Percentiles rank a stretch among this genome's conserved stretches.
phyloP scores from a whole-genome alignment of 2,888 invertebrate genomes.

The Elysia crispata region DNA sequence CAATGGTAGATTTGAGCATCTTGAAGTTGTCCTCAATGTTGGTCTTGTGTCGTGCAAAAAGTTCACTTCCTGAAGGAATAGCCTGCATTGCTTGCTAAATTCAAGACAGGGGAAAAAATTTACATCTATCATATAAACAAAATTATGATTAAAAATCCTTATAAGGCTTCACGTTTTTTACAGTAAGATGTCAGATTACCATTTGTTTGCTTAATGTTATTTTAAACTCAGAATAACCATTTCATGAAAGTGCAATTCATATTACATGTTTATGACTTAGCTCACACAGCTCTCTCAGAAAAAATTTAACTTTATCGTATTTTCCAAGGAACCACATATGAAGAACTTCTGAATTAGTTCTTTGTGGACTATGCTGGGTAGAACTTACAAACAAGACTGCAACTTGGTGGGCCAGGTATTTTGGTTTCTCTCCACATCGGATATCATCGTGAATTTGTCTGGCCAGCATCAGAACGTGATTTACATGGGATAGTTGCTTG shows the following conservation, averaged over 20 bases:
- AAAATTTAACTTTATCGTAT: too few relatives aligned
- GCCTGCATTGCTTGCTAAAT: constrained; percentile 45
- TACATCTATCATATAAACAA: neutral
- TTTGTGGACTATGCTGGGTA: too few relatives aligned
- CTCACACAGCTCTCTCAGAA: too few relatives aligned
- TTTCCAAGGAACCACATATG: too few relatives aligned
- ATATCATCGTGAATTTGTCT: constrained; percentile 66
- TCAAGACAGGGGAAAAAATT: neutral
- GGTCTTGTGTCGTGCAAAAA: constrained; percentile 58
- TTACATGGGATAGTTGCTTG: constrained; percentile 56
- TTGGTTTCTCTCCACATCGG: constrained; percentile 59
- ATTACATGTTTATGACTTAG: too few relatives aligned
- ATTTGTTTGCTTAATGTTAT: too few relatives aligned
- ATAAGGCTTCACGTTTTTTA: too few relatives aligned
- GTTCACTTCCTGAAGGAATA: constrained; percentile 31
- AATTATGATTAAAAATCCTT: too few relatives aligned
- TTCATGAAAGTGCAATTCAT: too few relatives aligned
- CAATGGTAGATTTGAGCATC: constrained; percentile 55
- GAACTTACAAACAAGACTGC: constrained; percentile 69
- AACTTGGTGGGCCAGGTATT: constrained; percentile 71
- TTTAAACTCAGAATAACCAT: too few relatives aligned
- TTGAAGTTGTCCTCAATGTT: constrained; percentile 68
- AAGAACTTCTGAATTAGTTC: too few relatives aligned
- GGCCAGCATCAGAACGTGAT: constrained; percentile 62
- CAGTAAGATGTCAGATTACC: too few relatives aligned